These are phyloP conservation scores for Mesocentrotus franciscanus DNA, from an alignment of 53 echinoderm and acorn worm genomes.

Conservation along the genomic window DNA sequence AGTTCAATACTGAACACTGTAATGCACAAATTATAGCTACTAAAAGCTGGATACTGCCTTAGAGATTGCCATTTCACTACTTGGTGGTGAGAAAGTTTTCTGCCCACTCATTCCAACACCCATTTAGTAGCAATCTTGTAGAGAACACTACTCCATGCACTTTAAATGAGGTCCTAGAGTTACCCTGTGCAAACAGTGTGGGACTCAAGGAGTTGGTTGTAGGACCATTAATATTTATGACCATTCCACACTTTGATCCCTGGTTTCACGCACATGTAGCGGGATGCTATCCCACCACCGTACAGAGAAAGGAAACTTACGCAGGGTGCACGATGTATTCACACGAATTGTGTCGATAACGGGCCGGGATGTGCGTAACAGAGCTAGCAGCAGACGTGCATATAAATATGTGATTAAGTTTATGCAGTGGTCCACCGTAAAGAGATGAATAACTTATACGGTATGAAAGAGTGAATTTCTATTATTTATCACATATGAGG, in stretches of 20 bases:
- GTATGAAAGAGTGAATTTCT: slow-evolving; percentile 39
- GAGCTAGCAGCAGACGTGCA: slow-evolving; percentile 45
- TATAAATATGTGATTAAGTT: slow-evolving; percentile 53
- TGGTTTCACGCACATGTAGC: slow-evolving; percentile 32
- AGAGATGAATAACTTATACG: slow-evolving; percentile 24
- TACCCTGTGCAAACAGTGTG: slow-evolving; percentile 49
- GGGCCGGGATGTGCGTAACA: slow-evolving; percentile 42
- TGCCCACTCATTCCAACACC: not conserved
- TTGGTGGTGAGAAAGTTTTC: not conserved
- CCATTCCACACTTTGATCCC: slow-evolving; percentile 36
- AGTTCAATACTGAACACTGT: not conserved
- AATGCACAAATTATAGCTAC: not conserved
- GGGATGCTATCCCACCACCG: slow-evolving; percentile 12
- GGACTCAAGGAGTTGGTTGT: slow-evolving; percentile 6
- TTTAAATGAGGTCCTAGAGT: slow-evolving; percentile 50
- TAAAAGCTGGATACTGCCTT: not conserved
- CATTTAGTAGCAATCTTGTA: slow-evolving; percentile 4
- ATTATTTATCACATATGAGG: slow-evolving; percentile 22
- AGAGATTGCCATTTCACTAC: too few relatives aligned
- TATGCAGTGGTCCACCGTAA: slow-evolving; percentile 12
- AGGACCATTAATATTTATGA: slow-evolving; percentile 58
- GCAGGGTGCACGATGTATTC: slow-evolving; percentile 36
- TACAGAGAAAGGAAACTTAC: not conserved
- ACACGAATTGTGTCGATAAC: slow-evolving; percentile 43
- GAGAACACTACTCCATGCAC: slow-evolving; percentile 31